Percentiles rank a stretch among this genome's conserved stretches.
Conservation (phyloP, 1,140 invertebrate species). For the Bombus balteatus region DNA sequence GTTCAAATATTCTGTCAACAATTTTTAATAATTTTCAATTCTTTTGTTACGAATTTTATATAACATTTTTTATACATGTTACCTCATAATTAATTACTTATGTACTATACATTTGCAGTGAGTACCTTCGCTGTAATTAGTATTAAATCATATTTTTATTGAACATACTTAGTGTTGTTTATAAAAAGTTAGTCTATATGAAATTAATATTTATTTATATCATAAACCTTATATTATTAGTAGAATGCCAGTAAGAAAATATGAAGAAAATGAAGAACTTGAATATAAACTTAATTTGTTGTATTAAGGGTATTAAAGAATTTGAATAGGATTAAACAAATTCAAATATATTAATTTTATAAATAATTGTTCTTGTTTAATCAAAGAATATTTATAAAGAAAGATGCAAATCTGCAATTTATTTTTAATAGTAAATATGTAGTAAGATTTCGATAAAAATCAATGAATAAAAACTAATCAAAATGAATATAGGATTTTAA, state of each 20-base stretch:
- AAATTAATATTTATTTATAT: conserved; percentile 39
- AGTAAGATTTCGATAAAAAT: conserved; percentile 10
- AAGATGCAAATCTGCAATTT: background rate
- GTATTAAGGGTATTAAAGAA: conserved; percentile 7
- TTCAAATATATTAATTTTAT: conserved; percentile 36
- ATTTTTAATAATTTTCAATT: conserved; percentile 44
- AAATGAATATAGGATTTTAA: conserved; percentile 17
- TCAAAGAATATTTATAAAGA: background rate
- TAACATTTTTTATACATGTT: conserved; percentile 40
- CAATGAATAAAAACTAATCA: conserved; percentile 2
- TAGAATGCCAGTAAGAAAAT: background rate
- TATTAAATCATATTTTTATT: conserved; percentile 50
- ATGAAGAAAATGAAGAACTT: background rate
- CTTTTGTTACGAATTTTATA: conserved; percentile 31
- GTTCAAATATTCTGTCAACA: conserved; percentile 9
- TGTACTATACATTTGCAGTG: conserved; percentile 24
- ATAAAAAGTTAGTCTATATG: conserved; percentile 22
- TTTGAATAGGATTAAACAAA: conserved; percentile 8
- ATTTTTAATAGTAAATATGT: conserved; percentile 25
- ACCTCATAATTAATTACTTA: conserved; percentile 41
- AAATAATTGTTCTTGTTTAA: conserved; percentile 14
- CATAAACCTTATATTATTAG: conserved; percentile 12
- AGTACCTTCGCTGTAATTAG: conserved; percentile 36
- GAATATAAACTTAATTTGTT: background rate
- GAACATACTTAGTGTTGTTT: conserved; percentile 8